Base-by-base conservation (phyloP, 2,113 vertebrate species). In the Neopipo cinnamomea region DNA sequence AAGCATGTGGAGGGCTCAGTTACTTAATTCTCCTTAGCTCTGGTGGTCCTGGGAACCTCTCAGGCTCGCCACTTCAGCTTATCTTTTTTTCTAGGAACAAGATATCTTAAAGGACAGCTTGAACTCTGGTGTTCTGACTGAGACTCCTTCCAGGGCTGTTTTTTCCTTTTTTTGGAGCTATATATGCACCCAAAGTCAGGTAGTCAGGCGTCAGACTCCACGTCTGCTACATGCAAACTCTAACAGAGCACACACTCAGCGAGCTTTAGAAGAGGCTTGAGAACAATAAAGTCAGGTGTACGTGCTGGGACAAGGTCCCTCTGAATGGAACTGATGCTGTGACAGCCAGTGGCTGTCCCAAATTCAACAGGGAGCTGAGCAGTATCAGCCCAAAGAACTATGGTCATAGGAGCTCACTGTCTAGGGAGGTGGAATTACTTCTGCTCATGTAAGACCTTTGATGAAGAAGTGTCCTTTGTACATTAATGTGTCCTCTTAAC, bases 271-370 rank as follows among this genome's bases (percentile, higher is more conserved):
- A 59, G 74, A 12, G 59, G 30, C 65, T 80, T 41, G 55, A 67
- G 68, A 58, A 12, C n/a, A 70, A 28, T 82, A 7, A 33, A 62
- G 39, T 24, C 31, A 37, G 53, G 10, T 41, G 8, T 18, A 1
- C 3, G 62, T n/a, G 58, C 24, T 46, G 55, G 35, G 47, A 59
- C 52, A 50, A 52, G 49, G 42, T 53, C 27, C 31, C n/a, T 62
- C 12, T 11, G 37, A 58, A 27, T 25, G 66, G 62, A 71, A 14
- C 8, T 19, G 53, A 23, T 0, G 0, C 7, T 49, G 18, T 44
- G 30, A 68, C 30, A 68, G 31, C 37, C 22, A 14, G 24, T 25
- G 67, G 18, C 33, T 58, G 80, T 37, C 49, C 49, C 78, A 23
- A 2, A 5, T 27, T 24, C 2, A 1, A 4, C 16, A 65, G n/a